Evolutionary conservation across 2,888 invertebrate genomes (phyloP), one percentile per base, ranked within the genome.

Genomic region (Acrobasis consociella): DNA sequence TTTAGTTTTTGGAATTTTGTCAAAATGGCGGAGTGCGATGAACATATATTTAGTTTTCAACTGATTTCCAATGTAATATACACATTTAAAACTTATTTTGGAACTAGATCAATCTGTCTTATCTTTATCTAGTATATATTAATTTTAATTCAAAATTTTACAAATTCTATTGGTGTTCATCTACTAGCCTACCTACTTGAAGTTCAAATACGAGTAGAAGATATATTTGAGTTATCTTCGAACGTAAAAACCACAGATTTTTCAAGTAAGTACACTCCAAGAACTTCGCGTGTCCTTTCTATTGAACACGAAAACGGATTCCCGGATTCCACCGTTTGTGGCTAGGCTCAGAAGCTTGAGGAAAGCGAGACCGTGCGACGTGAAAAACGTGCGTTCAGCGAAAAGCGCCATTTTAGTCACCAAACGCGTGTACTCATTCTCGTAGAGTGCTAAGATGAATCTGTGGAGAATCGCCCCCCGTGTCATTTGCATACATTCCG

Each of bases 401-500:
- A 50, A 56, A 60, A 74, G 81, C 80, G 73, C 55, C 69, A 80
- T 82, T 74, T 83, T 86, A 87, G 72, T 16, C 55, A 53, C 64
- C 65, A 65, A 62, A 66, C 66, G 65, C 70, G 74, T 74, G 73
- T 72, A 70, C 72, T 69, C 65, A 70, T 82, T 77, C 80, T 76
- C 64, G 71, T 75, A 81, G 80, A 76, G 73, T 71, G 69, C 72
- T 71, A 72, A 80, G 80, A 81, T 81, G 81, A 79, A 80, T 82
- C 80, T 78, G 72, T 76, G 69, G 74, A 81, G 77, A 83, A 81
- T 81, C 73, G 73, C 73, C 73, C 77, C 71, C 72, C 74, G 74
- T 80, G 75, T 82, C 80, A 84, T 86, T 86, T 83, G 80, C 85
- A 86, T 87, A 77, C 75, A 74, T 74, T 73, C 69, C 74, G 72